Conservation (phyloP, 2,113 vertebrate species). For the Camelus dromedarius region DNA sequence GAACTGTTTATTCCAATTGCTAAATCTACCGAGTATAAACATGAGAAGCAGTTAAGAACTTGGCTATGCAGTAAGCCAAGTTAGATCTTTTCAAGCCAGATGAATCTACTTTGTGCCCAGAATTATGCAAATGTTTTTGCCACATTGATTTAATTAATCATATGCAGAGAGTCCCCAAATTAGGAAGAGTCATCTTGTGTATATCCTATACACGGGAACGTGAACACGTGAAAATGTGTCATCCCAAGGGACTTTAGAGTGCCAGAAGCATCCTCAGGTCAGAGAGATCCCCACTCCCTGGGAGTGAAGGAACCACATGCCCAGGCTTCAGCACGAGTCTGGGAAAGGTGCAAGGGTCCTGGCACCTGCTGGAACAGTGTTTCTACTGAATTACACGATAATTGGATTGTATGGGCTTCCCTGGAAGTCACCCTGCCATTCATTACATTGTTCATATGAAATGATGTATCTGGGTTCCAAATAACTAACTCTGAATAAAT, state of each 20-base stretch:
- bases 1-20: background rate
- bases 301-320: background rate
- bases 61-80: background rate
- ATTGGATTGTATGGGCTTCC: background rate
- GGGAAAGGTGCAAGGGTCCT: accelerated
- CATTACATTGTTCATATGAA: background rate
- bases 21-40: slow-evolving; percentile 17
- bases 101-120: slow-evolving; percentile 17
- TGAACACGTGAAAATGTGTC: background rate
- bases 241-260: background rate
- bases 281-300: background rate
- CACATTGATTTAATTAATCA: slow-evolving; percentile 47
- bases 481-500: background rate
- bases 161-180: background rate
- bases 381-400: background rate
- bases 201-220: background rate
- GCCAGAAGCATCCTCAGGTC: background rate
- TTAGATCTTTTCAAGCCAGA: slow-evolving; percentile 41
- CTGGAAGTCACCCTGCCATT: background rate
- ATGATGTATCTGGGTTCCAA: background rate
- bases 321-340: background rate
- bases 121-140: slow-evolving; percentile 37
- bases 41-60: background rate
- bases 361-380: accelerated
- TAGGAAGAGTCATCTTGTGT: background rate